These are phyloP conservation scores for Nematolebias whitei DNA, from an alignment of 2,113 vertebrate species.

Conservation along the genomic window DNA sequence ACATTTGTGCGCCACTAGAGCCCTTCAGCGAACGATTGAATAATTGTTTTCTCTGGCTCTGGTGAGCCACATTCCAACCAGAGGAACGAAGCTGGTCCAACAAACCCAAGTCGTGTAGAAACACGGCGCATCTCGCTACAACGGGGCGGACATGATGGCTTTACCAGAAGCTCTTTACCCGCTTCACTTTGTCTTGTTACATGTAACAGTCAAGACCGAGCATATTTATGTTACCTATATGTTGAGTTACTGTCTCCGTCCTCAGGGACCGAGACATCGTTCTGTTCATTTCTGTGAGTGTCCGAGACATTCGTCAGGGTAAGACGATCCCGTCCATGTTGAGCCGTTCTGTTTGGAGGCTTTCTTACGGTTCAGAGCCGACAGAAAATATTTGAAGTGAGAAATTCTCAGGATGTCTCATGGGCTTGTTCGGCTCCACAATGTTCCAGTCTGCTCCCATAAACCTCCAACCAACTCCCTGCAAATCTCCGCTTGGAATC, in stretches of 20 bases:
- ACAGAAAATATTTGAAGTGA: neutral
- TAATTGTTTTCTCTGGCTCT: slow-evolving; percentile 57
- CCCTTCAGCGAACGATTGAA: slow-evolving; percentile 14
- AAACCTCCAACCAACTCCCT: slow-evolving; percentile 24
- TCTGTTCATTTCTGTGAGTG: slow-evolving; percentile 11
- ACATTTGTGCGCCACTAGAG: slow-evolving; percentile 35
- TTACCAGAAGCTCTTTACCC: slow-evolving; percentile 58
- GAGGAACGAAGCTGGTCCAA: slow-evolving; percentile 14
- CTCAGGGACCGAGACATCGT: slow-evolving; percentile 14
- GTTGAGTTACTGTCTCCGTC: no score
- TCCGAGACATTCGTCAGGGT: slow-evolving; percentile 7
- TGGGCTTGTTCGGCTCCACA: slow-evolving; percentile 13
- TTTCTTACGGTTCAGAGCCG: neutral
- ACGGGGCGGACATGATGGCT: slow-evolving; percentile 39
- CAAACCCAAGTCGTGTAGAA: slow-evolving; percentile 20
- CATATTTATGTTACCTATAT: no score
- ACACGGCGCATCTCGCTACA: slow-evolving; percentile 19
- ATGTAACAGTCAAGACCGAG: no score
- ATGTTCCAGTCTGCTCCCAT: slow-evolving; percentile 15
- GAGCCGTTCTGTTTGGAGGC: neutral
- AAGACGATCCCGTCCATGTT: neutral
- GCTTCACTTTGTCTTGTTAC: no score
- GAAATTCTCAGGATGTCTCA: slow-evolving; percentile 7
- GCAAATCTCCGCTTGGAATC: slow-evolving; percentile 12
- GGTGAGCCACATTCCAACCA: slow-evolving; percentile 48